These are phyloP conservation scores for Nycteola revayana DNA, from an alignment of 2,888 invertebrate genomes.

Conservation along the genomic window DNA sequence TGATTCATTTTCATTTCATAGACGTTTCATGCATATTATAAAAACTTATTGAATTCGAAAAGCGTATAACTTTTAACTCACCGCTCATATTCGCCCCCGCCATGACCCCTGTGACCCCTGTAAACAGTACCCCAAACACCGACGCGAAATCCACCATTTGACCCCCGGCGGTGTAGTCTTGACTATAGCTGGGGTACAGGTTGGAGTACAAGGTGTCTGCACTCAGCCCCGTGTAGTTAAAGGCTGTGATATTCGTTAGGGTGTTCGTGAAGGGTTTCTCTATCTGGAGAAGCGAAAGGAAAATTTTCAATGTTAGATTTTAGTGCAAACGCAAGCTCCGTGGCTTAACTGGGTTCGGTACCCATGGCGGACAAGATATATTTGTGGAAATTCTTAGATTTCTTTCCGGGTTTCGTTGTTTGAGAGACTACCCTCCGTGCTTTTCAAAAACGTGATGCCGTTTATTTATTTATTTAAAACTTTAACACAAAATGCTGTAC, in stretches of 20 bases:
- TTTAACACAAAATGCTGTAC: too few species aligned
- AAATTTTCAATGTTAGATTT: background rate
- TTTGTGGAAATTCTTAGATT: too few species aligned
- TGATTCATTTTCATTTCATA: too few species aligned
- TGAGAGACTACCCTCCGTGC: too few species aligned
- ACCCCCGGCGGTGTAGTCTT: slow-evolving; percentile 88
- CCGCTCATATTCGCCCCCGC: slow-evolving; percentile 99
- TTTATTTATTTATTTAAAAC: too few species aligned
- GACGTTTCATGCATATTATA: too few species aligned
- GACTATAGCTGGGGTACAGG: slow-evolving; percentile 87
- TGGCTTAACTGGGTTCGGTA: too few species aligned
- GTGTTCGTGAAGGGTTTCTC: slow-evolving; percentile 88
- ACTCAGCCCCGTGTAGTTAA: slow-evolving; percentile 91
- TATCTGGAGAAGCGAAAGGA: slow-evolving; percentile 79
- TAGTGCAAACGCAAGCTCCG: too few species aligned
- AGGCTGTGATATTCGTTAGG: slow-evolving; percentile 66
- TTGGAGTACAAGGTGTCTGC: slow-evolving; percentile 88
- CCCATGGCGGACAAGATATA: too few species aligned
- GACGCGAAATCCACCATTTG: slow-evolving; percentile 91
- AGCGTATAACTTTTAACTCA: slow-evolving; percentile 52
- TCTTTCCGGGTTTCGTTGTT: too few species aligned
- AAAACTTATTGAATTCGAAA: too few species aligned
- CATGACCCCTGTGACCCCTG: slow-evolving; percentile 99
- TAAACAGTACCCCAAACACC: slow-evolving; percentile 98
- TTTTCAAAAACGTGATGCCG: too few species aligned